These are phyloP conservation scores for Zaprionus inermis DNA, from an alignment of 1,140 invertebrate species.

Conservation along the genomic window DNA sequence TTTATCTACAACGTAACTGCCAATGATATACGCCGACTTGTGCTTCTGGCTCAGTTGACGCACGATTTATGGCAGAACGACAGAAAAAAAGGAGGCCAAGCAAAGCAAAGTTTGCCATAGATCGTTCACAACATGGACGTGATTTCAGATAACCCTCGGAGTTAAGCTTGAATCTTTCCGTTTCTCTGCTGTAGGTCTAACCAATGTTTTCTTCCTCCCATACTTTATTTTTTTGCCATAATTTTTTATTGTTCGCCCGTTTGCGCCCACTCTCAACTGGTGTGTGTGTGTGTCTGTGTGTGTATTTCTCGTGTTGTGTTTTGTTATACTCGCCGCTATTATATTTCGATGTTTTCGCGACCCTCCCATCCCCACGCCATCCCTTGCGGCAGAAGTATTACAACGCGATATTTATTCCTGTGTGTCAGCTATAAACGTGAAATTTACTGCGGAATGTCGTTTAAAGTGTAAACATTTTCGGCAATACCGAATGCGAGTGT, in stretches of 20 bases:
- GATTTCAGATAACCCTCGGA: background rate
- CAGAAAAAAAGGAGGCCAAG: background rate
- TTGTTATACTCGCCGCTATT: constrained; percentile 30
- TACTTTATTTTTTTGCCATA: constrained; percentile 32
- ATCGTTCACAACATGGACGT: background rate
- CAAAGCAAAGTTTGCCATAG: background rate
- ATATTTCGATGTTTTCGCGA: constrained; percentile 36
- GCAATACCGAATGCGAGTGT: constrained; percentile 34
- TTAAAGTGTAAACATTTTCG: constrained; percentile 74
- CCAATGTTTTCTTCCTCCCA: background rate
- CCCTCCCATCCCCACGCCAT: background rate
- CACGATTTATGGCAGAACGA: background rate
- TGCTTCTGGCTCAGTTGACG: background rate
- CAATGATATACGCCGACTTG: background rate
- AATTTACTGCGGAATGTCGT: constrained; percentile 83
- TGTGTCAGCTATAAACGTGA: constrained; percentile 82
- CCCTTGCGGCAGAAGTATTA: constrained; percentile 31
- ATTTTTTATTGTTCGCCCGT: constrained; percentile 63
- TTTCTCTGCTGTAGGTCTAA: background rate
- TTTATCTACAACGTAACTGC: too few species aligned
- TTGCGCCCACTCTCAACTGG: constrained; percentile 22
- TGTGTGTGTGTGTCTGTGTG: constrained; percentile 18
- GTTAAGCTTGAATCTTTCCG: background rate
- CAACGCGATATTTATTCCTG: constrained; percentile 75
- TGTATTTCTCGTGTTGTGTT: constrained; percentile 23